Conservation (phyloP, 2,113 vertebrate genomes). For the Felis chaus region DNA sequence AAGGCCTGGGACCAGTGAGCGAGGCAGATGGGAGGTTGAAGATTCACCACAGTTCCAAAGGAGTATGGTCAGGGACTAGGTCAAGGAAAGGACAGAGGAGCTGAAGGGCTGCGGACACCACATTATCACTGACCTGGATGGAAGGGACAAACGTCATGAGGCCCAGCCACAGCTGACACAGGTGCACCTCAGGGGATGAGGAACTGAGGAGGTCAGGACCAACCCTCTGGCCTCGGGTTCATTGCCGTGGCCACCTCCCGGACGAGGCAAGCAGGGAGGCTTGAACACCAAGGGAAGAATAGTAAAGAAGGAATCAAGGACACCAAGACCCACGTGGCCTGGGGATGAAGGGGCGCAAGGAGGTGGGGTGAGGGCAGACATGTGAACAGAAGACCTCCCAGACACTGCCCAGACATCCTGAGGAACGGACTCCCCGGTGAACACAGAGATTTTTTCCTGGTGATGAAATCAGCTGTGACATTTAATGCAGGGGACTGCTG, state of each 20-base stretch:
- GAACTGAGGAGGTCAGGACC: neutral
- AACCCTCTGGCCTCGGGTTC: neutral
- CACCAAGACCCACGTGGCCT: neutral
- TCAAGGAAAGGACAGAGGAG: neutral
- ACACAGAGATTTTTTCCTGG: neutral
- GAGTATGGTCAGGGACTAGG: neutral
- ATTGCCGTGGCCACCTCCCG: neutral
- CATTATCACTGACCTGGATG: neutral
- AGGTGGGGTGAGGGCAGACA: neutral
- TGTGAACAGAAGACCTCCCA: neutral
- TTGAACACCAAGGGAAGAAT: neutral
- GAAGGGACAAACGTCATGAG: neutral
- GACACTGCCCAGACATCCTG: neutral
- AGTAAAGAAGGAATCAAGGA: neutral
- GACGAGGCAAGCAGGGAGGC: neutral
- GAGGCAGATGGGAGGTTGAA: neutral
- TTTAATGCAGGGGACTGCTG: neutral
- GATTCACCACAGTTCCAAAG: neutral
- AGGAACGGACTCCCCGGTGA: neutral
- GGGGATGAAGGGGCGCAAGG: rapidly evolving
- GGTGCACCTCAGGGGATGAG: neutral
- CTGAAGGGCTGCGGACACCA: neutral
- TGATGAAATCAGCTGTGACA: neutral
- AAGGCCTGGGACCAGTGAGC: neutral
- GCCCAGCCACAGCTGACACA: neutral